Evolutionary conservation across 2,113 vertebrate genomes (phyloP).

Genomic region (Cricetomys ansorgei): DNA sequence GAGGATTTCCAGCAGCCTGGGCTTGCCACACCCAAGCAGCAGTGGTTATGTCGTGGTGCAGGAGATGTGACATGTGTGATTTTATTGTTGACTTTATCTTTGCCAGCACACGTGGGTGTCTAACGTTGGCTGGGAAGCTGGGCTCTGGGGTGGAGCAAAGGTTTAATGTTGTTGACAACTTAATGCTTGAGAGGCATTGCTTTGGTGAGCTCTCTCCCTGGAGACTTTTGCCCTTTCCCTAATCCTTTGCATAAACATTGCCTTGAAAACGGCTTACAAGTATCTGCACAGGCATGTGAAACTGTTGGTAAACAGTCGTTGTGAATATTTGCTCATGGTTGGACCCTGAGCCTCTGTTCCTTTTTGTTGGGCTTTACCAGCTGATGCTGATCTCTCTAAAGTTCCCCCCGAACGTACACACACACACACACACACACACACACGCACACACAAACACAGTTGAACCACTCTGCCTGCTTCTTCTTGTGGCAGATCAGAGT

Average conservation of each 20-base stretch:
- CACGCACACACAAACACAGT: neutral
- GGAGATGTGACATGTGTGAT: constrained; percentile 58
- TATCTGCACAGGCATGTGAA: constrained; percentile 63
- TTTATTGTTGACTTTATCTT: constrained; percentile 76
- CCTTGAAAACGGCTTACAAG: constrained; percentile 53
- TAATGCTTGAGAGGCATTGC: constrained; percentile 61
- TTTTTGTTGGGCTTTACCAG: constrained; percentile 41
- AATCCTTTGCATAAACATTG: constrained; percentile 75
- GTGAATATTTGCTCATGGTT: constrained; percentile 36
- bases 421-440: neutral
- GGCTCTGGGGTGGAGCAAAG: constrained; percentile 67
- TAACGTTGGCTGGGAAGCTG: constrained; percentile 56
- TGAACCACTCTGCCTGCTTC: neutral
- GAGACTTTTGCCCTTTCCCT: constrained; percentile 69
- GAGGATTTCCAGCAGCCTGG: constrained; percentile 56
- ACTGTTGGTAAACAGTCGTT: constrained; percentile 68
- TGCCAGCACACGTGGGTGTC: constrained; percentile 63
- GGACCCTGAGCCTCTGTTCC: neutral
- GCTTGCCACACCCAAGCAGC: neutral
- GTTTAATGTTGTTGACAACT: constrained; percentile 74
- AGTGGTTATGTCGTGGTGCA: constrained; percentile 1
- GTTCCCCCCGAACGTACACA: neutral
- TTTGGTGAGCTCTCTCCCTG: constrained; percentile 50
- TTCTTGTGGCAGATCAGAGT: constrained; percentile 6
- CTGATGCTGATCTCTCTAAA: constrained; percentile 44